These are phyloP conservation scores for Pempheris klunzingeri DNA, from an alignment of 2,797 vertebrate species.

Conservation along the genomic window DNA sequence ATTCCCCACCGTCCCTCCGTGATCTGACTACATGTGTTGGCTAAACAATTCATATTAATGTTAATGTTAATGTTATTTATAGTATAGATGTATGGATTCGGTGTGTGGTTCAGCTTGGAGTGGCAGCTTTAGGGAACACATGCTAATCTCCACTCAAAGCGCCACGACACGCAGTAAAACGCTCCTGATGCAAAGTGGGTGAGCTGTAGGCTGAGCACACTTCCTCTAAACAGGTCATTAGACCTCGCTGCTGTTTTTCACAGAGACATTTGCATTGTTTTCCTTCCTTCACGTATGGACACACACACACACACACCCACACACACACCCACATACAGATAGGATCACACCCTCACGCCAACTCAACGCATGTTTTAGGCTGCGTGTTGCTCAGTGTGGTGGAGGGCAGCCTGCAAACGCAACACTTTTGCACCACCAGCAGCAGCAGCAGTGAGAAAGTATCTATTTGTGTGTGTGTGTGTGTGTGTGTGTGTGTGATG, in stretches of 20 bases:
- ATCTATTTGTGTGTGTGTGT: neutral
- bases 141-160: neutral
- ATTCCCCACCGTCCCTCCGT: neutral
- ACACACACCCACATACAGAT: neutral
- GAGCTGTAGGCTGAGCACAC: conserved; percentile 34
- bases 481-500: neutral
- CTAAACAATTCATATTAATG: too few relatives aligned
- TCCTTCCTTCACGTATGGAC: conserved; percentile 25
- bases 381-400: neutral
- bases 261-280: conserved; percentile 50
- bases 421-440: conserved; percentile 17
- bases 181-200: conserved; percentile 52
- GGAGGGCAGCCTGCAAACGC: conserved; percentile 29
- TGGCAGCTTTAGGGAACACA: too few relatives aligned
- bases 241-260: conserved; percentile 17
- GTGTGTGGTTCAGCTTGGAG: neutral
- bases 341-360: neutral
- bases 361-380: neutral
- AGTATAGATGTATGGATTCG: too few relatives aligned
- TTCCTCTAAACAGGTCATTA: conserved; percentile 55
- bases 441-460: conserved; percentile 28
- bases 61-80: too few relatives aligned
- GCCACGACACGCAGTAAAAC: neutral
- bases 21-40: neutral
- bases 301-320: conserved; percentile 13